Base-by-base conservation (phyloP, 2,888 invertebrate species). In the Sturmia bella region DNA sequence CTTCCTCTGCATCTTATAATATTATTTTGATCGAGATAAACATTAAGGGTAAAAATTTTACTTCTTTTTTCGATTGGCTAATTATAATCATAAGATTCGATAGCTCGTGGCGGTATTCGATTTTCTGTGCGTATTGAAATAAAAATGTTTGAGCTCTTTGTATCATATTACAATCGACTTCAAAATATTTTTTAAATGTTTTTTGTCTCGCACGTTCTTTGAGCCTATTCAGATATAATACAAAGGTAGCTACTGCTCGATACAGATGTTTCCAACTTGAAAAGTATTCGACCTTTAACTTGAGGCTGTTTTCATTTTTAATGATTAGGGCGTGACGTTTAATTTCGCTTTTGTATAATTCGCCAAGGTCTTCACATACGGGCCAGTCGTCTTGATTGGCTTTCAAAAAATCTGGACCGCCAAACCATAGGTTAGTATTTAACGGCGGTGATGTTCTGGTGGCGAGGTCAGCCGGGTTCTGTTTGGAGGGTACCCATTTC, bases 361-460 rank as follows among this genome's bases (percentile, higher is more conserved):
- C 6, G 32, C 66, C 69, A 57, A 80, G 57, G 19, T 79, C 64
- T 15, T 76, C 41, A n/a, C 80, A 80, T 7, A 57, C n/a, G 17
- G 84, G 80, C 59, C 79, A 84, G 9, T 64, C 19, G 43, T 27
- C 56, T 17, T 7, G n/a, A 19, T 75, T 45, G 9, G 52, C 43
- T 6, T 27, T 39, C 27, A 73, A 59, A 73, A 81, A 83, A 4
- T 64, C 21, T 37, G 75, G 78, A 13, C 80, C 83, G 13, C 13
- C 19, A 37, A 80, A 70, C 78, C 75, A 75, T 13, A 57, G 24
- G 5, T 75, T 27, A 11, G 12, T 27, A 19, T 79, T 56, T 32
- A 17, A 24, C 56, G 19, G 48, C 63, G 50, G 57, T n/a, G 80
- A 61, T 19, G 57, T 21, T 50, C 77, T n/a, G n/a, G n/a, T n/a